Evolutionary conservation across 2,888 invertebrate genomes (phyloP).

Genomic region (Eremobia ochroleuca): DNA sequence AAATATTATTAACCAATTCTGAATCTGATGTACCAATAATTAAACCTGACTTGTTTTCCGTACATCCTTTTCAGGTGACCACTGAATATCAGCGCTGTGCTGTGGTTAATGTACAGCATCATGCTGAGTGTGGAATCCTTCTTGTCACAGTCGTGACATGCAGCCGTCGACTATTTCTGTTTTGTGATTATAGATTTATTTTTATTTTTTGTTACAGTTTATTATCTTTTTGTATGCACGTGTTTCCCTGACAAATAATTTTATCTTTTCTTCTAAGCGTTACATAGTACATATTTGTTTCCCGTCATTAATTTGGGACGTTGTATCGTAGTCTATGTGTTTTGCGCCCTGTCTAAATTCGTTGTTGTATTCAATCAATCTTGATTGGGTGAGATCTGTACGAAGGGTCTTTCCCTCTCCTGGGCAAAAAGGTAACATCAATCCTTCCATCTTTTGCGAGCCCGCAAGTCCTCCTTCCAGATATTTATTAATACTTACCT

Average conservation of each 20-base stretch:
- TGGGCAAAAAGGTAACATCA: too few species aligned
- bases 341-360: not conserved
- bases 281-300: not conserved
- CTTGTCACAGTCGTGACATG: too few species aligned
- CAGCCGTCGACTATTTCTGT: too few species aligned
- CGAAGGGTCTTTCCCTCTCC: not conserved
- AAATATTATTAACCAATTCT: not conserved
- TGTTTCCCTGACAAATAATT: too few species aligned
- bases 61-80: too few species aligned
- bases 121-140: too few species aligned
- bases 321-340: not conserved
- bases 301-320: not conserved
- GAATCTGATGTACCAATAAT: not conserved
- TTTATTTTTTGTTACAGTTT: too few species aligned
- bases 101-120: too few species aligned
- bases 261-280: not conserved
- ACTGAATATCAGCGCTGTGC: too few species aligned
- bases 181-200: too few species aligned
- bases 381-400: not conserved
- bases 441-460: not conserved
- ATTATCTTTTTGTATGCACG: too few species aligned
- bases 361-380: not conserved
- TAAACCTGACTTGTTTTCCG: too few species aligned
- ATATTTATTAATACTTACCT: not conserved
- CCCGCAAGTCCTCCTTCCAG: not conserved